Evolutionary conservation across 2,888 invertebrate species (phyloP).

Genomic region (Cantharis lateralis): DNA sequence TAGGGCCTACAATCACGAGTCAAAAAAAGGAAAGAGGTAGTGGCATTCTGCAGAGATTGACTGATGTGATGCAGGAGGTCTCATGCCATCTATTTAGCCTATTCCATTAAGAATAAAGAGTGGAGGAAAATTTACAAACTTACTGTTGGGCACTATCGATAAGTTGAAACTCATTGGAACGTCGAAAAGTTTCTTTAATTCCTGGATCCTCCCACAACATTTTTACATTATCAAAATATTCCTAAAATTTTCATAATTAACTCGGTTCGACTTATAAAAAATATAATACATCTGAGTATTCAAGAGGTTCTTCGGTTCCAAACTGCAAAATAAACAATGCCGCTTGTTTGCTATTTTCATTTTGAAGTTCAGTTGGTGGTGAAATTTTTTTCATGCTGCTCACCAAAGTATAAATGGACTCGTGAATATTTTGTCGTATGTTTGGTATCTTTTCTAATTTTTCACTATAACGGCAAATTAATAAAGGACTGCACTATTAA

Average conservation of each 20-base stretch:
- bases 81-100: no score
- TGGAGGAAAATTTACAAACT: constrained; percentile 50
- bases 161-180: constrained; percentile 78
- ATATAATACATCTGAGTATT: constrained; percentile 62
- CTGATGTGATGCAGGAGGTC: no score
- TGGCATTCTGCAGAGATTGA: no score
- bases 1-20: not conserved
- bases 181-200: constrained; percentile 68
- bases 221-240: constrained; percentile 72
- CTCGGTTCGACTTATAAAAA: not conserved
- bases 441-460: constrained; percentile 66
- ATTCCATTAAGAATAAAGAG: no score
- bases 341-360: constrained; percentile 57
- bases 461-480: constrained; percentile 60
- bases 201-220: constrained; percentile 73
- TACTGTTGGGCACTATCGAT: constrained; percentile 84
- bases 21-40: not conserved
- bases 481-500: not conserved
- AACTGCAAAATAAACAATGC: constrained; percentile 60
- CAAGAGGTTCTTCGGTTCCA: constrained; percentile 60
- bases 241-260: constrained; percentile 57
- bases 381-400: constrained; percentile 60
- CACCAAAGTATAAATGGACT: constrained; percentile 72
- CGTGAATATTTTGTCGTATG: constrained; percentile 75
- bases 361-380: constrained; percentile 58